Evolutionary conservation across 2,888 invertebrate genomes (phyloP).

Genomic region (Dioctria linearis): DNA sequence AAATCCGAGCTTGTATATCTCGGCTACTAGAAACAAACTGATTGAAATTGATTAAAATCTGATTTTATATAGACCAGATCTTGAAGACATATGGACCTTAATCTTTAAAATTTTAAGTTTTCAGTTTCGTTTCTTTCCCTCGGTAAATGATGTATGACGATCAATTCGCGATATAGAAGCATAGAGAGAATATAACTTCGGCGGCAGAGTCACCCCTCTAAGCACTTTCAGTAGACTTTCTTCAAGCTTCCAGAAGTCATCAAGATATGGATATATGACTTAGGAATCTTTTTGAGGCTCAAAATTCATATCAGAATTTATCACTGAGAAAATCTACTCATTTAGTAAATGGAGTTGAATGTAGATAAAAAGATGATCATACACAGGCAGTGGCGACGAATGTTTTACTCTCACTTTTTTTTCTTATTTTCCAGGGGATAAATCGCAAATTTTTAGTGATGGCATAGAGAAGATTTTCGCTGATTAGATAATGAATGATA

Average conservation of each 20-base stretch:
- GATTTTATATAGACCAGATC: conserved; percentile 50
- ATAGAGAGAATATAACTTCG: neutral
- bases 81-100: conserved; percentile 5
- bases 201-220: neutral
- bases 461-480: no score
- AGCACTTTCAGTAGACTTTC: conserved; percentile 10
- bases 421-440: no score
- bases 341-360: no score
- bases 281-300: neutral
- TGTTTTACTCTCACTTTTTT: no score
- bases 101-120: neutral
- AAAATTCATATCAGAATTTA: neutral
- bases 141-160: neutral
- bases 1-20: conserved; percentile 16
- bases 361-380: no score
- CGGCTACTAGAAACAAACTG: conserved; percentile 45
- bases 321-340: neutral
- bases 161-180: neutral
- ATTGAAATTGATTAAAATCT: conserved; percentile 43
- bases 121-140: conserved; percentile 4
- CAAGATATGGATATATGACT: conserved; percentile 3
- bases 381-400: no score
- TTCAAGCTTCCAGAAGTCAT: neutral
- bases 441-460: no score
- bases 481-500: no score